Evolutionary conservation across 2,888 invertebrate species (phyloP).

Genomic region (Calameuta pallipes): DNA sequence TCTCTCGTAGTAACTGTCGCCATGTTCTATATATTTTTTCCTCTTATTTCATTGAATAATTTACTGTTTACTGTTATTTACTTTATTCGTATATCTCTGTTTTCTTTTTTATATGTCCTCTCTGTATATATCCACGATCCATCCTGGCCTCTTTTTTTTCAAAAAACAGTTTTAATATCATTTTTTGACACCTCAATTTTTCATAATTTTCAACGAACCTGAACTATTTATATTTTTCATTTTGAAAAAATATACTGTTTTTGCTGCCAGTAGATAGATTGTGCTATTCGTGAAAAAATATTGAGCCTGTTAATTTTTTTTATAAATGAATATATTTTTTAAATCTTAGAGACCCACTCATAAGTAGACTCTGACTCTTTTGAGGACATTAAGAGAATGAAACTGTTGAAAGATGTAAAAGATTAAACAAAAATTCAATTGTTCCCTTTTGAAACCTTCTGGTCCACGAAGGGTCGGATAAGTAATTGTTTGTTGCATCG

Average conservation of each 20-base stretch:
- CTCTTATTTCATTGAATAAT: background rate
- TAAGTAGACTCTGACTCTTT: background rate
- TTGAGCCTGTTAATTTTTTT: background rate
- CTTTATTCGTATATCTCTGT: constrained; percentile 2
- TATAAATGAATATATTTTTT: background rate
- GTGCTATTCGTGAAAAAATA: background rate
- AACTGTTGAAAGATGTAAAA: background rate
- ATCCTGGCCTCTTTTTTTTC: background rate
- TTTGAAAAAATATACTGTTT: background rate
- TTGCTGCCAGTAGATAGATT: background rate
- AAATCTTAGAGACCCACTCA: background rate
- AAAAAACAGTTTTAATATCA: background rate
- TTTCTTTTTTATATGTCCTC: background rate
- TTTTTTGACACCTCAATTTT: background rate
- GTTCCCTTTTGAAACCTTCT: background rate
- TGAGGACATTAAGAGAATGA: background rate
- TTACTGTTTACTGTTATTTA: background rate
- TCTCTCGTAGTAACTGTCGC: background rate
- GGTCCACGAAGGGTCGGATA: constrained; percentile 1
- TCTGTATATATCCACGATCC: background rate
- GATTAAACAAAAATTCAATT: background rate
- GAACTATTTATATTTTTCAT: background rate
- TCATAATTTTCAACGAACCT: background rate
- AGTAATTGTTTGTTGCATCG: constrained; percentile 43
- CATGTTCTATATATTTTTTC: background rate